Evolutionary conservation across 2,888 invertebrate species (phyloP).

Genomic region (Deroplatys truncata): DNA sequence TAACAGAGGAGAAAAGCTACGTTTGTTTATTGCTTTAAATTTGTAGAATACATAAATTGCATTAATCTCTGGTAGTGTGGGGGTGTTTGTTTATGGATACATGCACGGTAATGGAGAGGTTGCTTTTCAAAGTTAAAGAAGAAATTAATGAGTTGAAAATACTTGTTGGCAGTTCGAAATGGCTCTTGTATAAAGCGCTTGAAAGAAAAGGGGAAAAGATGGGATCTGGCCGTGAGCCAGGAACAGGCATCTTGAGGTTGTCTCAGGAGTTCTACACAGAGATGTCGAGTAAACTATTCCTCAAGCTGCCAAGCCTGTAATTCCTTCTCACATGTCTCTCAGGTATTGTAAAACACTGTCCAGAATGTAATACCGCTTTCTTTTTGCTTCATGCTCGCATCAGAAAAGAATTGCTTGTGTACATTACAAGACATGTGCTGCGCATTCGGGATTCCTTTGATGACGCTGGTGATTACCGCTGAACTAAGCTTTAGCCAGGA

Average conservation of each 20-base stretch:
- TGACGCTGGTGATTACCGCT: neutral
- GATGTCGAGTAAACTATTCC: neutral
- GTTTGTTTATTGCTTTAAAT: neutral
- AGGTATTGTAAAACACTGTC: neutral
- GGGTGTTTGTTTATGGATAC: neutral
- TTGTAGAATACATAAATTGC: neutral
- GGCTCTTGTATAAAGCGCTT: slow-evolving; percentile 17
- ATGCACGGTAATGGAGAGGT: slow-evolving; percentile 8
- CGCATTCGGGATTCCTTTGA: neutral
- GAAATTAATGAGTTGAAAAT: slow-evolving; percentile 30
- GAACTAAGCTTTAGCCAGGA: too few species aligned
- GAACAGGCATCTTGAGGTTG: too few species aligned
- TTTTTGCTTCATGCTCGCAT: neutral
- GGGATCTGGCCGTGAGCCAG: neutral
- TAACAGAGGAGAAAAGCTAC: neutral
- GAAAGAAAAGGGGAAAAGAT: neutral
- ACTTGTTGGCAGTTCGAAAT: slow-evolving; percentile 27
- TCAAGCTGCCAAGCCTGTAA: neutral
- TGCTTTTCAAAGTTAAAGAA: neutral
- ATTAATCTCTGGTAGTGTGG: neutral
- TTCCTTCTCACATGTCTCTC: neutral
- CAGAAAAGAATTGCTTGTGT: neutral
- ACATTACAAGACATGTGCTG: neutral
- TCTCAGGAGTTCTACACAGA: neutral
- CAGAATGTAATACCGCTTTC: too few species aligned